These are phyloP conservation scores for Lysiphlebus fabarum DNA, from an alignment of 1,140 invertebrate species.

Conservation along the genomic window DNA sequence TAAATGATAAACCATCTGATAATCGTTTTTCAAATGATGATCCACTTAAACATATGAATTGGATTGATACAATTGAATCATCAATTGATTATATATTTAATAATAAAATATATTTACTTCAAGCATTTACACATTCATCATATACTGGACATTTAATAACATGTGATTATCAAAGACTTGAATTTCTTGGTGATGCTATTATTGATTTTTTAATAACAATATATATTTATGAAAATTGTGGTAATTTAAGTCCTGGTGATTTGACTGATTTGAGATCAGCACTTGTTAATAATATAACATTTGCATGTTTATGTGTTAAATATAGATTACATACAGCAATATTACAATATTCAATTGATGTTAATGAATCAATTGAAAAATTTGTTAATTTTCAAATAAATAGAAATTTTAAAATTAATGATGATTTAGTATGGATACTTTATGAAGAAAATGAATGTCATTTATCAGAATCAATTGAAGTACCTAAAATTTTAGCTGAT, in stretches of 20 bases:
- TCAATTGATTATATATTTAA: constrained; percentile 67
- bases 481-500: constrained; percentile 93
- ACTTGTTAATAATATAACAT: constrained; percentile 92
- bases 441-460: constrained; percentile 67
- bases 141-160: constrained; percentile 82
- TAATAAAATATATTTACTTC: constrained; percentile 57
- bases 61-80: constrained; percentile 58
- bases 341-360: constrained; percentile 60
- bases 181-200: constrained; percentile 95
- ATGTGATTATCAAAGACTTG: constrained; percentile 88
- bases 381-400: constrained; percentile 80
- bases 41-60: constrained; percentile 53
- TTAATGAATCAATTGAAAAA: constrained; percentile 69
- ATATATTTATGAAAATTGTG: constrained; percentile 76
- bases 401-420: constrained; percentile 64
- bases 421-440: constrained; percentile 59
- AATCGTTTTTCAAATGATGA: constrained; percentile 39
- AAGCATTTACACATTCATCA: constrained; percentile 91
- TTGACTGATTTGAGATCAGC: constrained; percentile 90
- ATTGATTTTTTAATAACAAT: constrained; percentile 87
- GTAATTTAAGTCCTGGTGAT: constrained; percentile 72
- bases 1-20: constrained; percentile 35
- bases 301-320: constrained; percentile 85
- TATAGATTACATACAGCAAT: constrained; percentile 76
- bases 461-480: constrained; percentile 74